These are phyloP conservation scores for Lobophora halterata DNA, from an alignment of 2,888 invertebrate genomes.

Conservation along the genomic window DNA sequence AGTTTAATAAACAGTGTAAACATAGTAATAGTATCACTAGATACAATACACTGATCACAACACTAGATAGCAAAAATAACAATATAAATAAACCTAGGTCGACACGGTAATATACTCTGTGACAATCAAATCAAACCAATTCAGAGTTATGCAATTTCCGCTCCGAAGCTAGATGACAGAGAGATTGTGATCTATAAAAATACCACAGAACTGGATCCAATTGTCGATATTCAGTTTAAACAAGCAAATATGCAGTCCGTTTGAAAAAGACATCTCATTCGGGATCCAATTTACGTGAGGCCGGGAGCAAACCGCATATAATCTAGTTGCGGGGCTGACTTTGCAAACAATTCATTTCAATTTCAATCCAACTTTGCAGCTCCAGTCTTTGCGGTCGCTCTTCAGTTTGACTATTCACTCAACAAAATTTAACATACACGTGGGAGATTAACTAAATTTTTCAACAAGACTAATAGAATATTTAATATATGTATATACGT, in stretches of 20 bases:
- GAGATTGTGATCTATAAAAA: conserved; percentile 17
- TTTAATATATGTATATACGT: too few relatives aligned
- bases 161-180: conserved; percentile 6
- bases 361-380: conserved; percentile 57
- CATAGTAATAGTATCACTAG: too few relatives aligned
- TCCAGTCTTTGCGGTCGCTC: conserved; percentile 39
- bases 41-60: background rate
- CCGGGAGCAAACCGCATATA: conserved; percentile 58
- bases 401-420: conserved; percentile 23
- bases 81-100: conserved; percentile 9
- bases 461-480: too few relatives aligned
- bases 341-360: conserved; percentile 74
- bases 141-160: conserved; percentile 21
- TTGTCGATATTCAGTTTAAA: conserved; percentile 18
- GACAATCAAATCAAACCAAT: conserved; percentile 22
- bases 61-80: background rate
- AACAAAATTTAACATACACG: conserved; percentile 2
- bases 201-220: conserved; percentile 13
- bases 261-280: conserved; percentile 65
- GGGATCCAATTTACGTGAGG: conserved; percentile 63
- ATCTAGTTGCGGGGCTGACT: conserved; percentile 54
- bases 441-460: background rate
- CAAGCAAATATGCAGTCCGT: conserved; percentile 41
- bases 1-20: too few relatives aligned
- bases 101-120: conserved; percentile 18